Conservation (phyloP, 2,888 invertebrate species). For the Salpingus planirostris region DNA sequence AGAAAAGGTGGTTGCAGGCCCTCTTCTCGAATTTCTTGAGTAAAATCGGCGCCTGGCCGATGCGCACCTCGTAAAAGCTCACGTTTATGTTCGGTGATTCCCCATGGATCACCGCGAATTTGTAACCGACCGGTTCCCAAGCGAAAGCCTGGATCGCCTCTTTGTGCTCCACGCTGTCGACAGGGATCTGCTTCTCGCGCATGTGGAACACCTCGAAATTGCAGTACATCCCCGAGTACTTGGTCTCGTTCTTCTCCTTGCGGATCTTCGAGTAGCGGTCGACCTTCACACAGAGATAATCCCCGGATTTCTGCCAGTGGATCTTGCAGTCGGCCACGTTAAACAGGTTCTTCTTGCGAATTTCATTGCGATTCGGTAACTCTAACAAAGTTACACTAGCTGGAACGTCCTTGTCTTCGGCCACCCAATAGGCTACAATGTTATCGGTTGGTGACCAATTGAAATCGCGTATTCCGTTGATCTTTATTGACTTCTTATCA, state of each 20-base stretch:
- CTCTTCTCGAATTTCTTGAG: slow-evolving; percentile 85
- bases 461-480: slow-evolving; percentile 84
- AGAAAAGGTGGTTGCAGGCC: slow-evolving; percentile 85
- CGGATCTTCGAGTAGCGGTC: slow-evolving; percentile 74
- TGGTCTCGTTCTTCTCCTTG: slow-evolving; percentile 87
- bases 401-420: slow-evolving; percentile 93
- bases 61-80: slow-evolving; percentile 87
- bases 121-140: slow-evolving; percentile 95
- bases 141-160: slow-evolving; percentile 89
- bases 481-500: slow-evolving; percentile 91
- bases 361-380: slow-evolving; percentile 82
- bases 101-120: slow-evolving; percentile 95
- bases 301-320: slow-evolving; percentile 98
- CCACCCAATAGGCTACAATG: slow-evolving; percentile 95
- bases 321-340: slow-evolving; percentile 97
- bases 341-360: slow-evolving; percentile 91
- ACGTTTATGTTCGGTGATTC: slow-evolving; percentile 78
- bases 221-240: slow-evolving; percentile 94
- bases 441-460: slow-evolving; percentile 98
- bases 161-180: slow-evolving; percentile 95
- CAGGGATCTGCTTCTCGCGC: slow-evolving; percentile 89
- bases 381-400: slow-evolving; percentile 90
- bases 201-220: slow-evolving; percentile 99
- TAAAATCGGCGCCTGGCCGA: slow-evolving; percentile 79
- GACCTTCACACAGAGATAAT: slow-evolving; percentile 94